Evolutionary conservation across 2,888 invertebrate species (phyloP), one percentile per base, ranked within the genome.

Genomic region (Nasonia oneida): DNA sequence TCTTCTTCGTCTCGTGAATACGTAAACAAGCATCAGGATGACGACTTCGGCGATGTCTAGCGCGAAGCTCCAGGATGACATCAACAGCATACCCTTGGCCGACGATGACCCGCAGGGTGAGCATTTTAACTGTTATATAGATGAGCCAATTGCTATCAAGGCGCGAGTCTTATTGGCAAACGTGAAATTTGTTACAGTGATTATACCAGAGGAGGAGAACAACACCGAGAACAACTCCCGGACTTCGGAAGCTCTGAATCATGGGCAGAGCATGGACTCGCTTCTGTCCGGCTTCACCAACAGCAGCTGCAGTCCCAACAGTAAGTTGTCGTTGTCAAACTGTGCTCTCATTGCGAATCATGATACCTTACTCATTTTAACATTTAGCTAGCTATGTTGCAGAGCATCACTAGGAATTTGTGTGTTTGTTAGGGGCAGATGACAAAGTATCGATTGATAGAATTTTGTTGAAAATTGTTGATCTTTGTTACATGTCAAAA

Each of bases 51-150:
- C 89, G 85, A 87, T 88, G 80, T 83, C 88, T 33, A 88, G 61
- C 90, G 95, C 95, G 88, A 96, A 96, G 93, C 94, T 97, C 89
- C 96, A 96, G 91, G 97, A 97, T 90, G 97, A 97, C 88, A 95
- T 95, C 89, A 95, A 94, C 90, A 97, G 96, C 92, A 98, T 98
- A 93, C 98, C 98, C 23, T 93, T 98, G 89, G 98, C 98, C 79
- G 98, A 98, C 92, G 98, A 98, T 91, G 98, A 98, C 94, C 98
- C 98, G 12, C 97, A 98, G 95, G 96, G 96, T 96, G 94, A 89
- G 37, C 15, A 8, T 5, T 10, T 12, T 29, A 23, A 23, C 23
- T 18, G n/a, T 23, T 67, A 12, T 67, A 12, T 18, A 67, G 37
- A 33, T 64, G 61, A 61, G 3, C 57, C 42, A 39, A 1, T 23